Evolutionary conservation across 2,888 invertebrate genomes (phyloP).

Genomic region (Pollenia labialis): DNA sequence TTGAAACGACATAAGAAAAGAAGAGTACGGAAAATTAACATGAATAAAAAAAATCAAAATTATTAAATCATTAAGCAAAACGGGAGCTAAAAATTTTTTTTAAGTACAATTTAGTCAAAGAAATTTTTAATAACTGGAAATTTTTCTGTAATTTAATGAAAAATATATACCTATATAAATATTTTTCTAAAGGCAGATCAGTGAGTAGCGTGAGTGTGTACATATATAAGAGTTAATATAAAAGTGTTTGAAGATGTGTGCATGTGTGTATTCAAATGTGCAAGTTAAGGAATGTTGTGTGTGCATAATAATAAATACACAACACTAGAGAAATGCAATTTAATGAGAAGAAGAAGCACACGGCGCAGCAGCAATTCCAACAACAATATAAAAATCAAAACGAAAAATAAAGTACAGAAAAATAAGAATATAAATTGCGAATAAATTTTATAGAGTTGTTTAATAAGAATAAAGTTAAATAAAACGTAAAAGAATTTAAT

Average conservation of each 20-base stretch:
- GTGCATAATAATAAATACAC: slow-evolving; percentile 72
- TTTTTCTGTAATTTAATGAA: background rate
- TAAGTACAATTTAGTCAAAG: slow-evolving; percentile 20
- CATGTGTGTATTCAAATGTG: slow-evolving; percentile 60
- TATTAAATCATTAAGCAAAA: slow-evolving; percentile 13
- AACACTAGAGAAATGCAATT: slow-evolving; percentile 72
- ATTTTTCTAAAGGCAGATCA: slow-evolving; percentile 33
- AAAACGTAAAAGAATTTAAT: no score
- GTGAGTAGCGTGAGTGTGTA: slow-evolving; percentile 5
- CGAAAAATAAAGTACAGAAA: slow-evolving; percentile 34
- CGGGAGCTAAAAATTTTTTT: slow-evolving; percentile 2
- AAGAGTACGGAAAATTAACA: slow-evolving; percentile 39
- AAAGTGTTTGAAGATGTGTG: slow-evolving; percentile 3
- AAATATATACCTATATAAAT: background rate
- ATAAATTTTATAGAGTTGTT: slow-evolving; percentile 7
- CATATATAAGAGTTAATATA: slow-evolving; percentile 41
- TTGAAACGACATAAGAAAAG: slow-evolving; percentile 44
- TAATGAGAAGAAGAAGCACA: slow-evolving; percentile 65
- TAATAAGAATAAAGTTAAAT: no score
- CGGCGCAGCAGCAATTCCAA: slow-evolving; percentile 69
- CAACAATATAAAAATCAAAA: slow-evolving; percentile 52
- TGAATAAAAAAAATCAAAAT: slow-evolving; percentile 33
- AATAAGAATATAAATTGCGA: slow-evolving; percentile 33
- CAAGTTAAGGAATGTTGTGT: slow-evolving; percentile 72
- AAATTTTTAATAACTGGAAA: slow-evolving; percentile 19